phyloP scores from a whole-genome alignment of 2,888 invertebrate species.

The Dyspetes luteomarginatus region DNA sequence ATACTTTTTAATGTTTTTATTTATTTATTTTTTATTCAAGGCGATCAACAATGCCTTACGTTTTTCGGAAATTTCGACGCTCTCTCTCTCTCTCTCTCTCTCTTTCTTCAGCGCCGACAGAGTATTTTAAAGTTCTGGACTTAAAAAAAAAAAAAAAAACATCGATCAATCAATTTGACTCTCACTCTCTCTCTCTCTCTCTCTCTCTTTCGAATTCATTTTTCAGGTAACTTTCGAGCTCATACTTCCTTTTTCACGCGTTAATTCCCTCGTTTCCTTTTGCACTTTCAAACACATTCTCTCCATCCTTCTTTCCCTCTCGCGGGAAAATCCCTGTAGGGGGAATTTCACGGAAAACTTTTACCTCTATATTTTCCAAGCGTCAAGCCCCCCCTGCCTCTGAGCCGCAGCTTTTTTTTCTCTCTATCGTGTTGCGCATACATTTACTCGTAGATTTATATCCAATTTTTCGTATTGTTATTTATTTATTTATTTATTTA shows the following conservation, averaged over 20 bases:
- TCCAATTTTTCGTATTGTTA: constrained; percentile 48
- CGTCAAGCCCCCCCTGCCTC: too few species aligned
- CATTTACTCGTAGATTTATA: constrained; percentile 40
- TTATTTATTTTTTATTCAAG: constrained; percentile 5
- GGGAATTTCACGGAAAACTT: too few species aligned
- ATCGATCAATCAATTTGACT: too few species aligned
- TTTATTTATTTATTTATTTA: constrained; percentile 25
- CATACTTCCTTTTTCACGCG: background rate
- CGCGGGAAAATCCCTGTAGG: too few species aligned
- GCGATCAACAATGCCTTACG: constrained; percentile 63
- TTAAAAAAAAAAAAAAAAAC: too few species aligned
- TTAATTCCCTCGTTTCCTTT: too few species aligned
- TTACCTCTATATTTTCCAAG: too few species aligned
- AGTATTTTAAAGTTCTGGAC: too few species aligned
- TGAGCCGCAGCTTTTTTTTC: too few species aligned
- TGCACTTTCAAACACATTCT: background rate
- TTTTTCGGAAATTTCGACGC: background rate
- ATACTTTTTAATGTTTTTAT: background rate
- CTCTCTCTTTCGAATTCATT: background rate
- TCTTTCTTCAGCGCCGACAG: background rate
- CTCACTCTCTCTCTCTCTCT: background rate
- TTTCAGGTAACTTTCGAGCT: background rate
- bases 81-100: constrained; percentile 5
- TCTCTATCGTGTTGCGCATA: constrained; percentile 3
- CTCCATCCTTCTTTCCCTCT: background rate